These are phyloP conservation scores for Lithobates sylvaticus DNA, from an alignment of 2,797 vertebrate species.

Conservation along the genomic window DNA sequence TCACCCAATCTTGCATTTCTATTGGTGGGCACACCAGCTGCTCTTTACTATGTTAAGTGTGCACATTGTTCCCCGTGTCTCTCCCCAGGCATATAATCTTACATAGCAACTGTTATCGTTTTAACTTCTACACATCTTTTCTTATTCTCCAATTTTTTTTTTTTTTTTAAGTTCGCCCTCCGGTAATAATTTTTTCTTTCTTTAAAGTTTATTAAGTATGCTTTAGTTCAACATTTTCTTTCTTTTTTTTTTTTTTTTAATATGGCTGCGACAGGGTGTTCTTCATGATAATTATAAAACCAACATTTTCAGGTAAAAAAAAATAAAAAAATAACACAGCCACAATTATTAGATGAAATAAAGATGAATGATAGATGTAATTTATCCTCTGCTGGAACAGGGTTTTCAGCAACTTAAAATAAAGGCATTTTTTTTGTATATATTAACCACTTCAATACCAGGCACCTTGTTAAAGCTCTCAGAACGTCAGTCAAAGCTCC, in stretches of 20 bases:
- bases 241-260: background rate
- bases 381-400: too few relatives aligned
- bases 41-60: slow-evolving; percentile 45
- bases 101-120: slow-evolving; percentile 49
- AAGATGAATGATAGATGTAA: too few relatives aligned
- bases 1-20: background rate
- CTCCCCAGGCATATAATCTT: slow-evolving; percentile 49
- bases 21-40: slow-evolving; percentile 50
- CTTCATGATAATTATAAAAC: too few relatives aligned
- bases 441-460: too few relatives aligned
- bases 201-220: background rate
- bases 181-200: background rate
- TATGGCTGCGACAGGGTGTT: too few relatives aligned
- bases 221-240: background rate
- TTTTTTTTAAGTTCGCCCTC: slow-evolving; percentile 8
- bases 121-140: slow-evolving; percentile 29
- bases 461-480: too few relatives aligned
- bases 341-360: too few relatives aligned
- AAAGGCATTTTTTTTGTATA: too few relatives aligned
- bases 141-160: slow-evolving; percentile 15
- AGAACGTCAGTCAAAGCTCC: too few relatives aligned
- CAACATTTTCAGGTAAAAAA: too few relatives aligned
- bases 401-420: too few relatives aligned
- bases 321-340: too few relatives aligned
- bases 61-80: slow-evolving; percentile 46